A percentile compares a stretch with the other conserved stretches of the same genome.
These are phyloP conservation scores for Tipula unca DNA, from an alignment of 2,888 invertebrate species.

Conservation along the genomic window DNA sequence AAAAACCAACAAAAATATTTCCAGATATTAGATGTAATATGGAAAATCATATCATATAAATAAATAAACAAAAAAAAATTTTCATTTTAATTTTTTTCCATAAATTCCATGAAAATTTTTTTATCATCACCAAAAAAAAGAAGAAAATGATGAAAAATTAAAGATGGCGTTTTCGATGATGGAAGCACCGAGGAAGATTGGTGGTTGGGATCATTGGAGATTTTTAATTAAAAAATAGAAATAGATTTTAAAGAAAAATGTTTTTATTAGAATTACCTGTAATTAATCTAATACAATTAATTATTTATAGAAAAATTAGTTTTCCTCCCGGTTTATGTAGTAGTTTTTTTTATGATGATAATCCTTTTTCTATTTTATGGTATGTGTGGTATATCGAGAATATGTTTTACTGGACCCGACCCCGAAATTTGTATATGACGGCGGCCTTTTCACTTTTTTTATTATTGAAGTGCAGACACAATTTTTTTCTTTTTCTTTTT, in stretches of 20 bases:
- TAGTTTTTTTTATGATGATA: not conserved
- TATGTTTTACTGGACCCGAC: conserved; percentile 14
- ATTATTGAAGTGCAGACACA: not conserved
- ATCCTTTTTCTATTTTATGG: conserved; percentile 14
- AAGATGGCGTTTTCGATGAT: not conserved
- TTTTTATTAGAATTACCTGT: not conserved
- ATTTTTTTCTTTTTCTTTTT: not conserved
- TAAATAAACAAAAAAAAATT: not conserved
- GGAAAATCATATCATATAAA: not conserved
- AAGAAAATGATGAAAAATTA: conserved; percentile 4
- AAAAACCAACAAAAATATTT: not conserved
- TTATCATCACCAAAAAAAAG: not conserved
- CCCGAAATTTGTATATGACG: not conserved
- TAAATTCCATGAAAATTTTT: not conserved
- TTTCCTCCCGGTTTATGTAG: not conserved
- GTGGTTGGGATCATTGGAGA: not conserved
- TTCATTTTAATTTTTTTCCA: not conserved
- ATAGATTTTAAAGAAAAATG: not conserved
- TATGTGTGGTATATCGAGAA: not conserved
- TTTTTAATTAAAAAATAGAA: not conserved
- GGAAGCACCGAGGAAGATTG: not conserved
- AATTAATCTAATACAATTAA: not conserved
- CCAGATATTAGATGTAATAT: not conserved
- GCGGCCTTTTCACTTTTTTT: not conserved
- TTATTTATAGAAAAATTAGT: not conserved